Base-by-base conservation (phyloP, 2,113 vertebrate genomes). In the Pomatostomus ruficeps region DNA sequence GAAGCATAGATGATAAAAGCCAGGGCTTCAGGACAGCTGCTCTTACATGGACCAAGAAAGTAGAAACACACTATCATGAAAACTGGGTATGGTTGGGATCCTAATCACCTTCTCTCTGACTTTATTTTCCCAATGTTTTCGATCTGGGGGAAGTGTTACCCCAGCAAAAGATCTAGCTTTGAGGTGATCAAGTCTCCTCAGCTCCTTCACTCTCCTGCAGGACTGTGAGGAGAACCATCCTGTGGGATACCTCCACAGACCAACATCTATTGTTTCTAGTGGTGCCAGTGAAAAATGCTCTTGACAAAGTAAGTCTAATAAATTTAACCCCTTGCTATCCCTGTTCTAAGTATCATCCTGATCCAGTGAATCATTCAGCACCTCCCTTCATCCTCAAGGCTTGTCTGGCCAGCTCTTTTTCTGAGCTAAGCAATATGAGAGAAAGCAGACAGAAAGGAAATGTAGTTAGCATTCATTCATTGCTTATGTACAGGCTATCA, bases 401-500 rank as follows among this genome's bases (percentile, higher is more conserved):
- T 54, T 14, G 2, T 62, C 68, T 36, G 67, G 61, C 42, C 43
- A 43, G 58, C 49, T 84, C 38, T 51, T 83, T 85, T 75, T 85
- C 35, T 0, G 0, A 74, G 42, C 48, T 29, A 21, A 76, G 80
- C 45, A 58, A 20, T 28, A 5, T 7, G 8, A 33, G 65, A 89
- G 91, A 96, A 96, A 97, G 91, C 33, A 84, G 95, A 95, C 6
- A 25, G 88, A 83, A 59, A 92, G 89, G 96, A 97, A 95, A 88
- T 23, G 28, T 91, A 91, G 96, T 97, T 97, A 97, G 92, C 93
- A 95, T 95, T 95, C 95, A 93, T 96, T 97, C 93, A 97, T 96
- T 96, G 97, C 96, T 97, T 96, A 91, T 97, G 97, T 96, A 97
- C 91, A 65, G 96, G 54, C 96, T 98, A 97, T 98, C 98, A 97